phyloP scores from a whole-genome alignment of 2,888 invertebrate species.

The Cistogaster globosa region DNA sequence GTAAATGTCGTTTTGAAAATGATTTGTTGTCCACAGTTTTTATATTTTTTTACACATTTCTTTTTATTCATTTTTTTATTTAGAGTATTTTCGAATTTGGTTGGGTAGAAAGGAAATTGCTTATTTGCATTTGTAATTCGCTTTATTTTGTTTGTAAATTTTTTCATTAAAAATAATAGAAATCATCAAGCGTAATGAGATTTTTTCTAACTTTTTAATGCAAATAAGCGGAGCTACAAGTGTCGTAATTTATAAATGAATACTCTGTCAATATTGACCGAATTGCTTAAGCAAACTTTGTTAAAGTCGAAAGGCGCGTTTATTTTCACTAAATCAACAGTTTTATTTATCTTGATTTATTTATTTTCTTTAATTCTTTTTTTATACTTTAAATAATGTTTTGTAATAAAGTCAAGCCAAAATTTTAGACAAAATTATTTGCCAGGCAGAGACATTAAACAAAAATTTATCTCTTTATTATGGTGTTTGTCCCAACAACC shows the following conservation, averaged over 20 bases:
- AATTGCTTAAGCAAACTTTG: not conserved
- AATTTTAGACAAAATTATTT: too few species aligned
- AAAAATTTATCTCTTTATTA: too few species aligned
- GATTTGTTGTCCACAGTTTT: too few species aligned
- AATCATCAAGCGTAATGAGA: not conserved
- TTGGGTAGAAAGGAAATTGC: conserved; percentile 57
- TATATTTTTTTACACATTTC: not conserved
- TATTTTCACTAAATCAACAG: too few species aligned
- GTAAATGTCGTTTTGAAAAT: too few species aligned
- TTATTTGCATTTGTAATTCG: conserved; percentile 64
- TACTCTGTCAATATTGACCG: conserved; percentile 34
- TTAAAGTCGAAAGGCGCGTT: too few species aligned
- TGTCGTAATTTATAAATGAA: conserved; percentile 31
- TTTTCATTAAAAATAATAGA: not conserved
- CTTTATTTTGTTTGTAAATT: conserved; percentile 23
- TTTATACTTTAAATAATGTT: too few species aligned
- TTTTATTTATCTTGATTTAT: too few species aligned
- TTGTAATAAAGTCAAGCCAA: too few species aligned
- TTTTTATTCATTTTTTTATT: not conserved
- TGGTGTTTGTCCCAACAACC: too few species aligned
- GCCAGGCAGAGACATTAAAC: too few species aligned
- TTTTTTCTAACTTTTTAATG: not conserved
- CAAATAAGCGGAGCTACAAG: conserved; percentile 2
- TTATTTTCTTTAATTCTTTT: too few species aligned
- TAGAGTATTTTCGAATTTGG: conserved; percentile 28